Evolutionary conservation across 2,113 vertebrate genomes (phyloP).

Genomic region (Crotophaga sulcirostris): DNA sequence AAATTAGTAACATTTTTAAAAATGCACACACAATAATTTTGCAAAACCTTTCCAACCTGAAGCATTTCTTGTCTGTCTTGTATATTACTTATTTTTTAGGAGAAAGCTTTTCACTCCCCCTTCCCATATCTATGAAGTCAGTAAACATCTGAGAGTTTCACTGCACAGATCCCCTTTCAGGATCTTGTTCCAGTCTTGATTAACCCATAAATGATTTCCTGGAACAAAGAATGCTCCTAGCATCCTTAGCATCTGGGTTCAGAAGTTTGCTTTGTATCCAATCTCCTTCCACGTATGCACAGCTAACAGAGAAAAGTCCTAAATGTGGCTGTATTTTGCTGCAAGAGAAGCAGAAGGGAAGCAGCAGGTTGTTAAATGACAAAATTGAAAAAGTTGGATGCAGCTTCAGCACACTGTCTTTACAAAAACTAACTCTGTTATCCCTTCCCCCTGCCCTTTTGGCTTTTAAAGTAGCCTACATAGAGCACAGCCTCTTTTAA

Average conservation of each 20-base stretch:
- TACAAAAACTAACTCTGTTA: neutral
- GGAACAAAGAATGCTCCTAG: neutral
- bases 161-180: neutral
- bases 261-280: neutral
- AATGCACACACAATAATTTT: neutral
- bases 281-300: neutral
- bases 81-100: neutral
- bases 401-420: neutral
- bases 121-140: neutral
- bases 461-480: neutral
- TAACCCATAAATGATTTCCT: neutral
- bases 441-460: neutral
- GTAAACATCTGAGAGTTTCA: neutral
- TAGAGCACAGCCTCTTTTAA: neutral
- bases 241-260: neutral
- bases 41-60: neutral
- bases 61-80: neutral
- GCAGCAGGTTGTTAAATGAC: neutral
- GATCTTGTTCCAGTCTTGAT: neutral
- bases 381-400: neutral
- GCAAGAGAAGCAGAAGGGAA: neutral
- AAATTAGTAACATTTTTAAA: neutral
- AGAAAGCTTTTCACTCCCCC: neutral
- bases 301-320: neutral
- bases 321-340: neutral